Evolutionary conservation across 1,140 invertebrate species (phyloP), one percentile per base, ranked within the genome.

Genomic region (Brachionus asplanchnoidis): DNA sequence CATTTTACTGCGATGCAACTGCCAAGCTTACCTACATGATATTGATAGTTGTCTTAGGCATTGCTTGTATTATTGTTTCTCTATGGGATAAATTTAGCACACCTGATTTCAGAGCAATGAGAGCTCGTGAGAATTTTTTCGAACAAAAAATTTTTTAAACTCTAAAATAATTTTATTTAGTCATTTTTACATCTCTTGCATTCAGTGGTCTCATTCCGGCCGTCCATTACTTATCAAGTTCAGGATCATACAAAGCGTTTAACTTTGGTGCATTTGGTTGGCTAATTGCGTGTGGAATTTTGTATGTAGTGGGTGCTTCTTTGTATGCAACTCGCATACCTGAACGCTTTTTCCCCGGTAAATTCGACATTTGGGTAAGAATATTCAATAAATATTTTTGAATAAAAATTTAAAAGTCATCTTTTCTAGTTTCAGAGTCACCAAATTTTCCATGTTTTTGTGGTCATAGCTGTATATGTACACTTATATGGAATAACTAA

Each of bases 401-500:
- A 36, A 68, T 6, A 68, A 32, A 68, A 68, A 68, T 68, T 14
- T 68, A 14, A 14, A 36, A 70, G 5, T 75, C 4, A 17, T 68
- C 32, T 73, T 36, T 53, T 53, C 42, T 14, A 77, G 94, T 97
- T 98, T 90, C 97, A 99, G 91, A 98, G 96, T 85, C 97, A 99
- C 91, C 97, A 99, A 91, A 95, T 99, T 86, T 99, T 99, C 91
- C 97, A 99, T 88, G 93, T 98, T 26, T 92, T 98, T 85, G 97
- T 99, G 40, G 94, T 99, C 87, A 94, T 94, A n/a, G 97, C 96
- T 32, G 97, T 97, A 2, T 97, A 98, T 90, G 95, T 98, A 32
- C 97, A 99, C 90, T 99, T 97, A 88, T 96, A 98, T 87, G 97
- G 97, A 50, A 98, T 99, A 87, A 95, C 95, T 46, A 94, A 97